Percentiles rank a stretch among this genome's conserved stretches.
These are phyloP conservation scores for Marcusenius ussheri DNA, from an alignment of 2,113 vertebrate genomes.

Conservation along the genomic window DNA sequence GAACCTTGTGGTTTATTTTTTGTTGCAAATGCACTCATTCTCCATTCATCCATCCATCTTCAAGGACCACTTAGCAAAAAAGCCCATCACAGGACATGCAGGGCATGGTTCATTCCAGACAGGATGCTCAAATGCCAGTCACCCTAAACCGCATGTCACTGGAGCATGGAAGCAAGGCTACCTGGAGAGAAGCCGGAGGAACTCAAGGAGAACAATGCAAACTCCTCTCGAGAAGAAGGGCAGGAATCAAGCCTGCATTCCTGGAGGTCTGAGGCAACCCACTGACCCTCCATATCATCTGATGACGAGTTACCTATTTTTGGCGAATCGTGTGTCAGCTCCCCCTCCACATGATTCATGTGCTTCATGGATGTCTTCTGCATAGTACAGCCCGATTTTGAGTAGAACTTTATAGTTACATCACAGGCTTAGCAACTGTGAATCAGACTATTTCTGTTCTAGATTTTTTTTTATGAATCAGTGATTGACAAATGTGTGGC, in stretches of 20 bases:
- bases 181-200: not conserved
- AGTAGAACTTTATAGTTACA: not conserved
- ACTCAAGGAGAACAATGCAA: not conserved
- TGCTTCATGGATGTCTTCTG: not conserved
- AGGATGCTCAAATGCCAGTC: not conserved
- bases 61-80: not conserved
- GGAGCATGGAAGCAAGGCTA: not conserved
- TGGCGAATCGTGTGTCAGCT: not conserved
- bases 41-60: not conserved
- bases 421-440: not conserved
- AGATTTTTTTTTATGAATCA: not conserved
- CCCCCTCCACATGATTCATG: not conserved
- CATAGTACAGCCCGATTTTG: not conserved
- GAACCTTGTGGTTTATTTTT: not conserved
- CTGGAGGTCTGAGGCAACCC: not conserved
- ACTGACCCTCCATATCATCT: not conserved
- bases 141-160: not conserved
- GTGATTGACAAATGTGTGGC: too few relatives aligned
- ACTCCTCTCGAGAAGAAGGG: not conserved
- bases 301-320: not conserved
- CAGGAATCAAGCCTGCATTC: not conserved
- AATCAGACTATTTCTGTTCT: slow-evolving; percentile 1
- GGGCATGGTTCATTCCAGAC: not conserved
- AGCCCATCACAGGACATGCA: not conserved
- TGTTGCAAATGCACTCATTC: not conserved